Evolutionary conservation across 2,113 vertebrate species (phyloP).

Genomic region (Aspidoscelis tigris): DNA sequence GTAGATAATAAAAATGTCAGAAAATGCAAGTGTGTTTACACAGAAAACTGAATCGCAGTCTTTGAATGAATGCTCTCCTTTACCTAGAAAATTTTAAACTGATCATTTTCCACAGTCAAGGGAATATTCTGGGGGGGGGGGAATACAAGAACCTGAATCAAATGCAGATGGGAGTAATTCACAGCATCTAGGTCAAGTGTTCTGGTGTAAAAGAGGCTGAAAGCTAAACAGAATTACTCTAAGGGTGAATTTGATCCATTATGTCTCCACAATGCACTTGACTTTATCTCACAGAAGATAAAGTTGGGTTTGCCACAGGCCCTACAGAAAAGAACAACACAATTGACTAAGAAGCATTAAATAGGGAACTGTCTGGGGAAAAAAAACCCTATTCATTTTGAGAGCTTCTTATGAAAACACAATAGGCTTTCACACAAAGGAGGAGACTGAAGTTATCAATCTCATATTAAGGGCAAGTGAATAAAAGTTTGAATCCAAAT

Average conservation of each 20-base stretch:
- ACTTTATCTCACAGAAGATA: slow-evolving; percentile 48
- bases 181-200: slow-evolving; percentile 47
- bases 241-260: slow-evolving; percentile 33
- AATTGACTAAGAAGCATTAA: slow-evolving; percentile 44
- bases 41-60: neutral
- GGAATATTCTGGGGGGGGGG: neutral
- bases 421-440: slow-evolving; percentile 40
- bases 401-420: slow-evolving; percentile 46
- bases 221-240: slow-evolving; percentile 15
- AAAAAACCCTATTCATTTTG: slow-evolving; percentile 49
- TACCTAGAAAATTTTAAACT: slow-evolving; percentile 38
- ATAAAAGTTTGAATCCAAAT: slow-evolving; percentile 42
- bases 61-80: slow-evolving; percentile 20
- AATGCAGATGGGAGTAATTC: slow-evolving; percentile 41
- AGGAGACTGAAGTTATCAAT: slow-evolving; percentile 39
- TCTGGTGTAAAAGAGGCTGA: slow-evolving; percentile 8
- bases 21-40: slow-evolving; percentile 1
- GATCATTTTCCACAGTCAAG: slow-evolving; percentile 36
- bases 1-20: neutral
- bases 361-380: slow-evolving; percentile 43
- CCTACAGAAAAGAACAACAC: slow-evolving; percentile 35
- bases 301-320: slow-evolving; percentile 30
- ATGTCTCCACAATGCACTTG: slow-evolving; percentile 47
- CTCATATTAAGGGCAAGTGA: slow-evolving; percentile 51
- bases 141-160: slow-evolving; percentile 39